Evolutionary conservation across 2,888 invertebrate genomes (phyloP).

Genomic region (Polydrusus cervinus): DNA sequence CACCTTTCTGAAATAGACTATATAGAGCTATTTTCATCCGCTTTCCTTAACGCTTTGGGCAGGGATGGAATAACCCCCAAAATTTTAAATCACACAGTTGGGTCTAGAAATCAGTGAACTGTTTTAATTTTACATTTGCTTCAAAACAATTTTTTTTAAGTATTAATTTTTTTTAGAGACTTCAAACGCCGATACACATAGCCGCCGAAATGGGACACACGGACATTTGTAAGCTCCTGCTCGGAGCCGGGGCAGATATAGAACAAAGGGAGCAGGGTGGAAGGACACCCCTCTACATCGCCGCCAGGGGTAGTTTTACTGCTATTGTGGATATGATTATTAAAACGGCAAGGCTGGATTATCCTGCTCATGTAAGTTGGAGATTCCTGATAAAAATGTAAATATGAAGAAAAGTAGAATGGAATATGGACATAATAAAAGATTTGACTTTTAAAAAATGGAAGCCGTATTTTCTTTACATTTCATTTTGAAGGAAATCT

Average conservation of each 20-base stretch:
- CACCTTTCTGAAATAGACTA: too few species aligned
- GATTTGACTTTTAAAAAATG: too few species aligned
- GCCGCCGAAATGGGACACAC: constrained; percentile 83
- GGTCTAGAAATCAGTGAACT: too few species aligned
- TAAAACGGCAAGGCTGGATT: constrained; percentile 81
- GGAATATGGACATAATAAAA: too few species aligned
- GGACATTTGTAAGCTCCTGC: constrained; percentile 77
- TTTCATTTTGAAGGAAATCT: too few species aligned
- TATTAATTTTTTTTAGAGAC: constrained; percentile 72
- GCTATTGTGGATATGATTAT: constrained; percentile 89
- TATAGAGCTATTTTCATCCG: too few species aligned
- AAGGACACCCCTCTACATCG: constrained; percentile 83
- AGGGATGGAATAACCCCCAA: too few species aligned
- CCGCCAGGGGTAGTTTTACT: constrained; percentile 87
- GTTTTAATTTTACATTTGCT: too few species aligned
- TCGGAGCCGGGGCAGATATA: constrained; percentile 79
- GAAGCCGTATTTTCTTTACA: too few species aligned
- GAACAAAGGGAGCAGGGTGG: constrained; percentile 79
- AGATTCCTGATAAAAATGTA: constrained; percentile 51
- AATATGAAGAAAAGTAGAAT: neutral
- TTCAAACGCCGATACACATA: constrained; percentile 86
- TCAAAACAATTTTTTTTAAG: too few species aligned
- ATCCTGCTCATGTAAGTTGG: constrained; percentile 75
- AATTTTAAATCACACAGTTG: too few species aligned
- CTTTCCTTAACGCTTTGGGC: too few species aligned